Base-by-base conservation (phyloP, 1,140 invertebrate species). In the Drosophila pruinosa region DNA sequence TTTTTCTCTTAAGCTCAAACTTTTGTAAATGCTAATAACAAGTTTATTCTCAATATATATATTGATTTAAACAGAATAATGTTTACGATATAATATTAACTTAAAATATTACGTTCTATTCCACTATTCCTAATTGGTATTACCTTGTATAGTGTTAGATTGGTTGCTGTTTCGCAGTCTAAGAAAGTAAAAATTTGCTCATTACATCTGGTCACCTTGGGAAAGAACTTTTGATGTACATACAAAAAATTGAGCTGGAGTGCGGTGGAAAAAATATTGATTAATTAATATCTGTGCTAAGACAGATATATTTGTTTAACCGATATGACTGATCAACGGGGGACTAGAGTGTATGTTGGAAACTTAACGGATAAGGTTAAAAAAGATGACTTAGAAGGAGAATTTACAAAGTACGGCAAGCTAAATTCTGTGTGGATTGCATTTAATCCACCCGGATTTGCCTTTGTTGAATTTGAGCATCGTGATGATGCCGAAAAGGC, bases 381-480 rank as follows among this genome's bases (percentile, higher is more conserved):
- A 92, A 97, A 97, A 90, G 96, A 97, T 92, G 96, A 97, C 91
- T 91, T 97, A 31, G 96, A 98, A 90, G 93, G 94, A 90, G 95
- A 96, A 90, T 97, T 97, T 91, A 94, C 95, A 80, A 96, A 96
- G 92, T 99, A 97, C 93, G 98, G 98, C 50, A 97, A 97, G 92
- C 93, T 97, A 86, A 98, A 96, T 92, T 99, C 96, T 91, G 98
- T 99, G 39, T 98, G 97, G 97, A 97, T 98, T 64, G 97, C 97
- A 26, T 95, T 97, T 90, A 98, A 98, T 92, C 98, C 97, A 74
- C 97, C 95, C 78, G 98, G 98, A 75, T 99, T 99, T 93, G 99
- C 98, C 52, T 99, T 99, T 93, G 97, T 99, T 88, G 98, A 99
- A 92, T 99, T 99, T 93, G 96, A 98, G 92, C 98, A 98, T 92